Evolutionary conservation across 1,140 invertebrate species (phyloP).

Genomic region (Dendroctonus valens): DNA sequence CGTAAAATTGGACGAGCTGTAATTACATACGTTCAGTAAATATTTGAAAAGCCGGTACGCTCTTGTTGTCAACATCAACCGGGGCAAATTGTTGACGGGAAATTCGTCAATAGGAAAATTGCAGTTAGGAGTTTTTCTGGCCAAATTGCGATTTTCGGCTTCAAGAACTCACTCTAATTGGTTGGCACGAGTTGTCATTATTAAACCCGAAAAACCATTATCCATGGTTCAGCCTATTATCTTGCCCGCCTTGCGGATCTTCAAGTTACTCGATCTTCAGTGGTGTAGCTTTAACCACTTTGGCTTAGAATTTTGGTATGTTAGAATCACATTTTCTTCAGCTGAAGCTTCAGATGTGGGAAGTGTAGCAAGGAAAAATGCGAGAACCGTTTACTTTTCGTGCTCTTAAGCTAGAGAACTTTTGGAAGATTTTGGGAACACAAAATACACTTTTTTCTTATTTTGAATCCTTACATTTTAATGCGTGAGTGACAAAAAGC

Average conservation of each 20-base stretch:
- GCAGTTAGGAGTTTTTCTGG: not conserved
- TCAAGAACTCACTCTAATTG: not conserved
- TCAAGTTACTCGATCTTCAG: not conserved
- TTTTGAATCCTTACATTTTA: no score
- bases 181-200: constrained; percentile 1
- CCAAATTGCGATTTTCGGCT: not conserved
- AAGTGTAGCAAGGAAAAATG: not conserved
- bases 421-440: not conserved
- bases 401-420: not conserved
- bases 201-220: not conserved
- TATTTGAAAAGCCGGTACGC: no score
- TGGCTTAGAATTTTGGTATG: no score
- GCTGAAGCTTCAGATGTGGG: not conserved
- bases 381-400: not conserved
- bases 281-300: not conserved
- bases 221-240: constrained; percentile 1
- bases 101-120: not conserved
- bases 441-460: no score
- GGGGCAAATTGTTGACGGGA: not conserved
- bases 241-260: not conserved
- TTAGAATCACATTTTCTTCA: not conserved
- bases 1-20: no score
- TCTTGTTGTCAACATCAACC: no score
- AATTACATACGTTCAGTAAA: no score
- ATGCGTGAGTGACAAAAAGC: no score